Evolutionary conservation across 2,113 vertebrate species (phyloP), one percentile per base, ranked within the genome.

Genomic region (Egretta garzetta): DNA sequence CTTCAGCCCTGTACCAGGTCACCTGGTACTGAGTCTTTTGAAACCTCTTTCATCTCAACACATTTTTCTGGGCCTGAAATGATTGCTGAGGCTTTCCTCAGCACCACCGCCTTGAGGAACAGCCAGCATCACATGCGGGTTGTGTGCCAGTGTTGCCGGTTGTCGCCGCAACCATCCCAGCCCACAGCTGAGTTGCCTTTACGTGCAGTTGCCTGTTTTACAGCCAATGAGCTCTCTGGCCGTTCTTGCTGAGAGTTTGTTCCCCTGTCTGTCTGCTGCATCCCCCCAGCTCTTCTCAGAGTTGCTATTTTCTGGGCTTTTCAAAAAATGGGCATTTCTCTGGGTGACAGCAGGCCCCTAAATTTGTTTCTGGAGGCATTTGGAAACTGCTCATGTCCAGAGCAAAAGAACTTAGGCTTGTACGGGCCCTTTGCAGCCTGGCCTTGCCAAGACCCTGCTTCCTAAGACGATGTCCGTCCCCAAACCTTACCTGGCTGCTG

Each of bases 391-490:
- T 15, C 1, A 2, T 45, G 18, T 43, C n/a, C 50, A 18, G 72
- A 84, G n/a, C 21, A 27, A 18, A 67, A 27, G 35, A 83, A 33
- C 45, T 60, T 14, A 1, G 2, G 0, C 37, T 53, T 5, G 0
- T 4, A 1, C 4, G 2, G 28, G 6, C 33, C 8, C 53, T 43
- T 56, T 33, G 45, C 33, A 35, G 23, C 37, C 30, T 53, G 50
- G 17, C 58, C 30, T 21, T 35, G 47, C 62, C n/a, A 8, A 35
- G 53, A 20, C 28, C 26, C 41, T 23, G 50, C 62, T 88, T 49
- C 53, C 19, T 10, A 1, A 32, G 62, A 9, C 0, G 5, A 4
- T 3, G 5, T n/a, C 28, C 33, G 33, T 60, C 72, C 68, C 45
- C 55, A 41, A 7, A 35, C 30, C 27, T 35, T 8, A 8, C 32